Conservation (phyloP, 2,888 invertebrate genomes). For the Rhagonycha lutea region DNA sequence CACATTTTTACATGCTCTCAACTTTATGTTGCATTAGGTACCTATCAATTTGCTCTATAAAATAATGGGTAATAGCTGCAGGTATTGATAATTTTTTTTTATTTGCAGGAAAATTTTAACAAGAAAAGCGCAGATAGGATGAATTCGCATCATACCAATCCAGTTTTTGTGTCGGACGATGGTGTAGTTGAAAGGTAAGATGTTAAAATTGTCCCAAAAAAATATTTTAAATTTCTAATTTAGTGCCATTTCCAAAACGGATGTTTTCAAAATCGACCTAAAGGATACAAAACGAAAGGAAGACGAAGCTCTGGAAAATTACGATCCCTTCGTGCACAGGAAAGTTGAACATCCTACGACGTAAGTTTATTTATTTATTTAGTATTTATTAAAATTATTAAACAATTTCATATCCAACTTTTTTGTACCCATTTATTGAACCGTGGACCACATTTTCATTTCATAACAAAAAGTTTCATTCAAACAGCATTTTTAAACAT, state of each 20-base stretch:
- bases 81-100: not conserved
- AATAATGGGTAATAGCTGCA: constrained; percentile 3
- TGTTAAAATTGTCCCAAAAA: not conserved
- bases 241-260: not conserved
- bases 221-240: not conserved
- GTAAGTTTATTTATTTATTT: constrained; percentile 62
- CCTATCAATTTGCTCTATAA: not conserved
- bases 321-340: constrained; percentile 71
- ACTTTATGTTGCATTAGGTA: constrained; percentile 10
- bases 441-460: not conserved
- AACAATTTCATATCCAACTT: constrained; percentile 5
- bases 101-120: constrained; percentile 6
- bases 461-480: not conserved
- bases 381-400: constrained; percentile 12
- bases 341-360: constrained; percentile 73
- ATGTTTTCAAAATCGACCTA: constrained; percentile 8
- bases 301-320: constrained; percentile 59
- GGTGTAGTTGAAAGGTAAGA: constrained; percentile 56
- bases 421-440: not conserved
- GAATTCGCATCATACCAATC: constrained; percentile 58
- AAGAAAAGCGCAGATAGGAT: constrained; percentile 17
- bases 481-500: not conserved
- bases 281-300: constrained; percentile 42
- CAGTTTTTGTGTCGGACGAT: constrained; percentile 60
- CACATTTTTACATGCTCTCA: constrained; percentile 9